Evolutionary conservation across 1,140 invertebrate genomes (phyloP).

Genomic region (Saccostrea glomerata): DNA sequence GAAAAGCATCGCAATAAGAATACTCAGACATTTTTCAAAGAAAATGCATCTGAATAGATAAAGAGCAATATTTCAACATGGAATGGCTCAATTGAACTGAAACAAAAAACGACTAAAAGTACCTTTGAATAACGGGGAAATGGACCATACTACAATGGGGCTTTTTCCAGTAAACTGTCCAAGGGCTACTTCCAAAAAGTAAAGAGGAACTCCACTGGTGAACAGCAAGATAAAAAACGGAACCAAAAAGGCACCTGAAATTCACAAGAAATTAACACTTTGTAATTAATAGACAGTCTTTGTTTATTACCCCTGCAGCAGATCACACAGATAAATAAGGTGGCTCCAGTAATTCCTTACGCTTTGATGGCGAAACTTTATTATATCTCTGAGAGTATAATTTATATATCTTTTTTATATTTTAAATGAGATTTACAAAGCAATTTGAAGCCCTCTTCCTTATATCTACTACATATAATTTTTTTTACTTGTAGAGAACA

Average conservation of each 20-base stretch:
- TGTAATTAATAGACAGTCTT: neutral
- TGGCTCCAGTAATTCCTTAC: no score
- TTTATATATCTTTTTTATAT: no score
- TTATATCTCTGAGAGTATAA: no score
- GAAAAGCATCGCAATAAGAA: neutral
- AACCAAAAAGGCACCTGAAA: constrained; percentile 70
- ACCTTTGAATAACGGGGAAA: constrained; percentile 70
- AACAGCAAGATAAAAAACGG: constrained; percentile 69
- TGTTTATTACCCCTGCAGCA: no score
- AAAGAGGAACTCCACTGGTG: constrained; percentile 66
- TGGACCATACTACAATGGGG: constrained; percentile 62
- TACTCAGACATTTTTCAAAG: neutral
- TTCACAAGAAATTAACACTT: constrained; percentile 28
- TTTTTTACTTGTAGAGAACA: neutral
- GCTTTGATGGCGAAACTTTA: no score
- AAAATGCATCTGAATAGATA: no score
- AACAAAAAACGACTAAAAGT: neutral
- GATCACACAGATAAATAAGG: no score
- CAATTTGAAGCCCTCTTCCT: no score
- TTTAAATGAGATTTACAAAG: no score
- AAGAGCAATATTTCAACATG: no score
- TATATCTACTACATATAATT: no score
- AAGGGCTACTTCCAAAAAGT: constrained; percentile 66
- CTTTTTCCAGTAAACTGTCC: constrained; percentile 69
- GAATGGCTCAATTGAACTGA: neutral